Conservation (phyloP, 2,113 vertebrate genomes). For the Ceratotherium simum region DNA sequence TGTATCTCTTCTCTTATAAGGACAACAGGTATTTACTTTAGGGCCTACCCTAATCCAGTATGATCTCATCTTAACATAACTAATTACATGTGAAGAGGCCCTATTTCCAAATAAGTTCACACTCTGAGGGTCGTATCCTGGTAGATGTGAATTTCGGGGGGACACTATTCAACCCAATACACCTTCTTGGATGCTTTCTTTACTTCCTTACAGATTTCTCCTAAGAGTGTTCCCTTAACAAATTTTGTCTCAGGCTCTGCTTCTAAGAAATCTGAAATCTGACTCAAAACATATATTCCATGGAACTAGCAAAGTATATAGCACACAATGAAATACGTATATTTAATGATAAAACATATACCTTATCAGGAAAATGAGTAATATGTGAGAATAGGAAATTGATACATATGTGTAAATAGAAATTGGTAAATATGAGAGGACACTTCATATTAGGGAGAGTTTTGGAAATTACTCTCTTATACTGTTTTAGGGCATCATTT, state of each 20-base stretch:
- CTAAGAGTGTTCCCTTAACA: neutral
- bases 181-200: neutral
- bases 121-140: fast-evolving
- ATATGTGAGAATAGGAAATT: neutral
- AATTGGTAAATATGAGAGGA: neutral
- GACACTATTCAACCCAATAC: neutral
- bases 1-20: neutral
- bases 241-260: neutral
- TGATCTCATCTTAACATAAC: neutral
- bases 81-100: neutral
- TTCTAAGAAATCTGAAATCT: neutral
- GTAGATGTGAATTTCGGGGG: neutral
- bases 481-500: neutral
- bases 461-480: neutral
- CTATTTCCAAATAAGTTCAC: neutral
- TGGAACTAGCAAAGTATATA: neutral
- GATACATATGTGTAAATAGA: neutral
- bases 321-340: neutral
- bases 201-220: neutral
- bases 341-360: neutral
- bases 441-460: neutral
- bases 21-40: neutral
- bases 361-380: neutral
- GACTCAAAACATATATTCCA: neutral
- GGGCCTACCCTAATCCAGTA: neutral